Conservation (phyloP, 2,113 vertebrate species). For the Oreochromis aureus region DNA sequence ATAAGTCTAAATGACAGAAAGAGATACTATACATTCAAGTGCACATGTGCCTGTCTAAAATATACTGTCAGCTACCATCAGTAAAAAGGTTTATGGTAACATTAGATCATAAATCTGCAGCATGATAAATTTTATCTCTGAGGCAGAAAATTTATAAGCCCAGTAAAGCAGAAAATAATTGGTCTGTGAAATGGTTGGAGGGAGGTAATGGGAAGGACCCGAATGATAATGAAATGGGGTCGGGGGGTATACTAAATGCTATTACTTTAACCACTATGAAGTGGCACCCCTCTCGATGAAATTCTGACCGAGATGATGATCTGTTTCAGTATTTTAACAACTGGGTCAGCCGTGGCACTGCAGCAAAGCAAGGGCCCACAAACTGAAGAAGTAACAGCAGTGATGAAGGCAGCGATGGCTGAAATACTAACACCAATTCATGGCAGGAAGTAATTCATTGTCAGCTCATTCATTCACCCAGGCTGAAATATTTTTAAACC, state of each 20-base stretch:
- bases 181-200: not conserved
- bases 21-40: constrained; percentile 33
- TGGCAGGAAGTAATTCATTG: not conserved
- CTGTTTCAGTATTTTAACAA: not conserved
- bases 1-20: not conserved
- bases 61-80: not conserved
- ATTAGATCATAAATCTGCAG: not conserved
- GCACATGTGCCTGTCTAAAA: not conserved
- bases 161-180: not conserved
- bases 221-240: not conserved
- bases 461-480: not conserved
- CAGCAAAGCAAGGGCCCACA: not conserved
- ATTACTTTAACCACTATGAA: not conserved
- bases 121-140: not conserved
- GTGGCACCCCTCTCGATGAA: not conserved
- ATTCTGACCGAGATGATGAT: not conserved
- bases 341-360: accelerated
- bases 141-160: not conserved
- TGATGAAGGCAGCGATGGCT: constrained; percentile 44
- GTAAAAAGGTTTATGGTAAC: not conserved
- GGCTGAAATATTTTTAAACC: not conserved
- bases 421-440: not conserved
- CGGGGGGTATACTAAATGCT: not conserved
- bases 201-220: not conserved
- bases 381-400: not conserved